Evolutionary conservation across 2,797 vertebrate genomes (phyloP).

Genomic region (Scolopax bukidnonensis): DNA sequence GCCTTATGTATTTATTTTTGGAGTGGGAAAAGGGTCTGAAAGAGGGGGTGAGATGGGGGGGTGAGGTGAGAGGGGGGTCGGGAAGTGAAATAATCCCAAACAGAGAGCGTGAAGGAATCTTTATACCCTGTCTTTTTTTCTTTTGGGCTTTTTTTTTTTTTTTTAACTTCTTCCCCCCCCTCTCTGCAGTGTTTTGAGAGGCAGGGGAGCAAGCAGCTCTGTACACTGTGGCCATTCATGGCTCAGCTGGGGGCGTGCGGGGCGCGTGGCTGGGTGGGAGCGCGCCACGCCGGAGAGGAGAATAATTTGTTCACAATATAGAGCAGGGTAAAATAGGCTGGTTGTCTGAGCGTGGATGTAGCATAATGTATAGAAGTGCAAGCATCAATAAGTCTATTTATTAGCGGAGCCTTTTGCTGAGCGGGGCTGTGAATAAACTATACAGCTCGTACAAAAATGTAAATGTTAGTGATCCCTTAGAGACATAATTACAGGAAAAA

Average conservation of each 20-base stretch:
- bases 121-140: neutral
- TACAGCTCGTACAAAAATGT: neutral
- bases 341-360: slow-evolving; percentile 56
- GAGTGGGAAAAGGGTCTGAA: neutral
- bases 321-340: slow-evolving; percentile 26
- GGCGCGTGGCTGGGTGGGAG: neutral
- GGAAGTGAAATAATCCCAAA: slow-evolving; percentile 6
- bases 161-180: too few relatives aligned
- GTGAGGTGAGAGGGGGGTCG: neutral
- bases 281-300: neutral
- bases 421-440: neutral
- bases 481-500: slow-evolving; percentile 56
- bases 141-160: neutral
- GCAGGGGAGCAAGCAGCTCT: slow-evolving; percentile 15
- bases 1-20: neutral
- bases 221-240: slow-evolving; percentile 77
- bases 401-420: neutral
- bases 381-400: slow-evolving; percentile 65
- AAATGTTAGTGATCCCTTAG: slow-evolving; percentile 42
- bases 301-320: slow-evolving; percentile 30
- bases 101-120: slow-evolving; percentile 35
- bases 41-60: neutral
- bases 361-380: slow-evolving; percentile 10
- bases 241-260: neutral
- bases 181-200: neutral